Conservation (phyloP, 2,888 invertebrate species). For the Megamerina dolium region DNA sequence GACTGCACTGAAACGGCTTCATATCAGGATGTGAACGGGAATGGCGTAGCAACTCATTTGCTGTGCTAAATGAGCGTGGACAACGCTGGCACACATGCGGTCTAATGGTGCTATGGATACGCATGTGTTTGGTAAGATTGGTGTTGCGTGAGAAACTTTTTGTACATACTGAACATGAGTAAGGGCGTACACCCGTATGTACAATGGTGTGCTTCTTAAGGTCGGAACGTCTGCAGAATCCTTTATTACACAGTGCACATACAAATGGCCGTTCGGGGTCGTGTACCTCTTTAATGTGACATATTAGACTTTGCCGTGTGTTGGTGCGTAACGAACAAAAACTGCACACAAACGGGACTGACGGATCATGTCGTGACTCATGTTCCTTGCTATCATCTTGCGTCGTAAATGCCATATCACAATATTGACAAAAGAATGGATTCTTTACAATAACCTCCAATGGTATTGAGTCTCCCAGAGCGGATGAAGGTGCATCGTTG, state of each 20-base stretch:
- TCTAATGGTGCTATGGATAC: conserved; percentile 65
- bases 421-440: conserved; percentile 65
- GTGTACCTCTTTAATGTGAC: conserved; percentile 62
- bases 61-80: conserved; percentile 66
- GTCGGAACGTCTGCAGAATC: conserved; percentile 65
- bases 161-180: conserved; percentile 64
- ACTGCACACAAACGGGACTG: conserved; percentile 40
- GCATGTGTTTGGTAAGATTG: conserved; percentile 68
- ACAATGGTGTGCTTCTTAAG: conserved; percentile 69
- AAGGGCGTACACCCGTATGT: conserved; percentile 69
- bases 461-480: conserved; percentile 15
- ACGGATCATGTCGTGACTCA: conserved; percentile 59
- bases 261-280: conserved; percentile 65
- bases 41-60: conserved; percentile 62
- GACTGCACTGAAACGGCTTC: conserved; percentile 61
- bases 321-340: conserved; percentile 37
- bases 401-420: conserved; percentile 67
- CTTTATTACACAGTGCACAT: conserved; percentile 64
- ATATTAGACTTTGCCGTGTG: conserved; percentile 47
- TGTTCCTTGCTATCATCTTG: conserved; percentile 60
- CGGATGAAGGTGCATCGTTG: conserved; percentile 8
- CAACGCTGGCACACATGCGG: conserved; percentile 68
- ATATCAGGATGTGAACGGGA: conserved; percentile 61
- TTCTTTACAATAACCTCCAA: conserved; percentile 45
- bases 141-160: conserved; percentile 73